Evolutionary conservation across 2,797 vertebrate species (phyloP).

Genomic region (Masticophis lateralis): DNA sequence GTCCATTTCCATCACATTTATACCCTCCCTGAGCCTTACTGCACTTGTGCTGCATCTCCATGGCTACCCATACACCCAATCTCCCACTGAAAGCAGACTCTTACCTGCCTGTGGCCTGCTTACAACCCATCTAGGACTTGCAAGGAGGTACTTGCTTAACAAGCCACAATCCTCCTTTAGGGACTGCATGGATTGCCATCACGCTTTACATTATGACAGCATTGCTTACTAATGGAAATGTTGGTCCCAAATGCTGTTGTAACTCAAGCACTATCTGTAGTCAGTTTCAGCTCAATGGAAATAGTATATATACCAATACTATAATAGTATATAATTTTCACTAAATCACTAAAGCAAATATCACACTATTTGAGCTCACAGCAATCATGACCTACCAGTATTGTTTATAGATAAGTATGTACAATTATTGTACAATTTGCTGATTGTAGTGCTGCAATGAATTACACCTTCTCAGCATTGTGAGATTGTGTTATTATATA

Average conservation of each 20-base stretch:
- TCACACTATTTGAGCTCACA: not conserved
- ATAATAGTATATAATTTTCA: not conserved
- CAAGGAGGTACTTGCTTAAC: not conserved
- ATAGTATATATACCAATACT: not conserved
- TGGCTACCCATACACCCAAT: not conserved
- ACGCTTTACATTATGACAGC: not conserved
- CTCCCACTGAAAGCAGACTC: not conserved
- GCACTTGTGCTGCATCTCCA: not conserved
- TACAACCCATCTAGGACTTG: not conserved
- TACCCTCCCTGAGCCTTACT: not conserved
- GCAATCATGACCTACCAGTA: not conserved
- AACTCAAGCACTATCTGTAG: not conserved
- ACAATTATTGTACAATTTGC: not conserved
- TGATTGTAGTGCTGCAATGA: not conserved
- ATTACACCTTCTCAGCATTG: not conserved
- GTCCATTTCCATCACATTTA: not conserved
- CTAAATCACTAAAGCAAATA: not conserved
- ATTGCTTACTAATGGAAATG: not conserved
- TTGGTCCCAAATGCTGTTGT: not conserved
- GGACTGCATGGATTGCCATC: not conserved
- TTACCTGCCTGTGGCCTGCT: not conserved
- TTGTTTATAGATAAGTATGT: not conserved
- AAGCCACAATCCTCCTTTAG: not conserved
- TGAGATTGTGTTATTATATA: not conserved
- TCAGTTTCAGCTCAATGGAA: not conserved